phyloP scores from a whole-genome alignment of 2,888 invertebrate species.

The Melanotus villosus region DNA sequence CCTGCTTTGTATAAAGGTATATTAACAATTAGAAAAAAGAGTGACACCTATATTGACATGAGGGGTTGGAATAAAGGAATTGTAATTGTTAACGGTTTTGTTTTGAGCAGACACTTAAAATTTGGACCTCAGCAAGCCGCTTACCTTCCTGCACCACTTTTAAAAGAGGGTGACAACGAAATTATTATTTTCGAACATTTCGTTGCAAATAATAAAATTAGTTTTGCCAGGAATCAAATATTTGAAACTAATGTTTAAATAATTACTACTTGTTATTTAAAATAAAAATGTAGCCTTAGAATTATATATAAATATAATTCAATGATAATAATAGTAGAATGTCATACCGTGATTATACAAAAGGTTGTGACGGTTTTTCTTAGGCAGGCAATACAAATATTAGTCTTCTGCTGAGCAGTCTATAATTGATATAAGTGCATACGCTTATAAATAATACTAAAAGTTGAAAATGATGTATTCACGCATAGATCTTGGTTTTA shows the following conservation, averaged over 20 bases:
- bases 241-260: not conserved
- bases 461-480: no score
- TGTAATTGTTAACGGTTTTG: conserved; percentile 85
- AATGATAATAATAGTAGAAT: no score
- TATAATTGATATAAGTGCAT: no score
- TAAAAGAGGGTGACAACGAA: conserved; percentile 69
- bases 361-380: no score
- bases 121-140: conserved; percentile 86
- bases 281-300: no score
- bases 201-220: conserved; percentile 45
- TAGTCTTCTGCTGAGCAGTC: no score
- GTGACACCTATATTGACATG: conserved; percentile 82
- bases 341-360: no score
- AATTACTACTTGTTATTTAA: no score
- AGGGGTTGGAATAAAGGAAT: conserved; percentile 87
- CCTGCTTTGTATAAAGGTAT: conserved; percentile 72
- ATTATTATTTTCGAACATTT: conserved; percentile 62
- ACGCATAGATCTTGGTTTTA: no score
- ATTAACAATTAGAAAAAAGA: conserved; percentile 68
- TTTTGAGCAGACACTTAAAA: conserved; percentile 89
- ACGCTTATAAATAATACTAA: no score
- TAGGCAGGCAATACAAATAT: no score
- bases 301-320: no score
- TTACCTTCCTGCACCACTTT: conserved; percentile 83
- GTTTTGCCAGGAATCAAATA: not conserved